Conservation (phyloP, 2,797 vertebrate genomes). For the Notoglanidium macrostoma region DNA sequence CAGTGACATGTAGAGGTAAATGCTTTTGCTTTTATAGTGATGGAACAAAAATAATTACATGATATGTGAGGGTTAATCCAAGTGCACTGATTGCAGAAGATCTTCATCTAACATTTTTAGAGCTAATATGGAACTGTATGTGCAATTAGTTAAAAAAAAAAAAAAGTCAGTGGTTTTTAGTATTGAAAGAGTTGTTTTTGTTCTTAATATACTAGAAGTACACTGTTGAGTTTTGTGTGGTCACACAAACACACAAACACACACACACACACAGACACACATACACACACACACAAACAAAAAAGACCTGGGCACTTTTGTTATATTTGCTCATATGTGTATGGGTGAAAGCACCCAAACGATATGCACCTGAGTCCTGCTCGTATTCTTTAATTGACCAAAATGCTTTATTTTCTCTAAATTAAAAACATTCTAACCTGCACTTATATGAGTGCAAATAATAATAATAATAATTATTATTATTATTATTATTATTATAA, state of each 20-base stretch:
- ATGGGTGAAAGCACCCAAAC: constrained; percentile 54
- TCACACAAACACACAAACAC: constrained; percentile 19
- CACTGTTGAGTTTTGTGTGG: background rate
- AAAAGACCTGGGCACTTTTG: constrained; percentile 58
- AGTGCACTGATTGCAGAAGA: background rate
- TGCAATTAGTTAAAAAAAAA: background rate
- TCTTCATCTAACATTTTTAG: background rate
- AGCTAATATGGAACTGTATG: background rate
- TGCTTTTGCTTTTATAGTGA: background rate
- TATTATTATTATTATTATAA: background rate
- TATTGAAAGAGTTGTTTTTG: background rate
- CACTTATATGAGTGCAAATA: background rate
- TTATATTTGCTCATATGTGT: constrained; percentile 60
- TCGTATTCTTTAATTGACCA: constrained; percentile 47
- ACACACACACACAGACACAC: background rate
- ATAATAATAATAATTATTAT: background rate
- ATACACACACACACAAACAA: constrained; percentile 21
- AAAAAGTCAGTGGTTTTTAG: background rate
- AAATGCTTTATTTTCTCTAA: background rate
- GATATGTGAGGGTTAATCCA: background rate
- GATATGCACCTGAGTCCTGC: constrained; percentile 58
- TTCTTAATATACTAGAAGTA: background rate
- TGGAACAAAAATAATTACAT: background rate
- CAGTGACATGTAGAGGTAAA: background rate
- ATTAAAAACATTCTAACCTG: background rate